These are phyloP conservation scores for Steatornis caripensis DNA, from an alignment of 2,113 vertebrate species.

Conservation along the genomic window DNA sequence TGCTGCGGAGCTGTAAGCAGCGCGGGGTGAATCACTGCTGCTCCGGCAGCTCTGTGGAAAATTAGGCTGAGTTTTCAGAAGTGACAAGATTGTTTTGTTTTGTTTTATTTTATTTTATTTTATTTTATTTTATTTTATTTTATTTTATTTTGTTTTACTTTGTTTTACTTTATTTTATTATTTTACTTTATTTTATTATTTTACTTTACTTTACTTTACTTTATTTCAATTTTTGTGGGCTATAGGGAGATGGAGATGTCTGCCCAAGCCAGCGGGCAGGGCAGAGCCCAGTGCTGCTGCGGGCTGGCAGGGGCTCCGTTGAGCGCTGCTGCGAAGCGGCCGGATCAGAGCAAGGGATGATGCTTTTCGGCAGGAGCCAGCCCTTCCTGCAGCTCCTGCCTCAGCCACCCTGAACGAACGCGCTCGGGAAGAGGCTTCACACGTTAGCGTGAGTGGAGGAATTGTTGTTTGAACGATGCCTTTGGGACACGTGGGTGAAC, in stretches of 20 bases:
- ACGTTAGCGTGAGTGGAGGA: rapidly evolving
- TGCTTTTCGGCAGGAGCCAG: background rate
- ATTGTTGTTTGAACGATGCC: rapidly evolving
- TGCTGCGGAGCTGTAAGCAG: background rate
- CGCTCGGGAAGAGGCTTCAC: background rate
- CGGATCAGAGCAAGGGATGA: rapidly evolving
- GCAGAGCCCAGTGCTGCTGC: background rate
- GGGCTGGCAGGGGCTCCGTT: no score
- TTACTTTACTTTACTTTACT: rapidly evolving
- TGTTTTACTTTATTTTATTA: no score
- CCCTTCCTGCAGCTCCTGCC: background rate
- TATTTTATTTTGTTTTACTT: no score
- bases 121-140: background rate
- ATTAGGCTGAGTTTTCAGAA: background rate
- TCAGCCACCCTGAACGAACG: rapidly evolving
- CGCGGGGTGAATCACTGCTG: background rate
- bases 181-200: no score
- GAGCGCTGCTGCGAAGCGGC: background rate
- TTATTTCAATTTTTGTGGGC: background rate
- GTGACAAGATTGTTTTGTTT: background rate
- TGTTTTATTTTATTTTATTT: background rate
- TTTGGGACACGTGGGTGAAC: background rate
- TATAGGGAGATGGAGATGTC: background rate
- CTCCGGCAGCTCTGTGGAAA: background rate
- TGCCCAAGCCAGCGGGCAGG: background rate